Evolutionary conservation across 2,888 invertebrate genomes (phyloP), one percentile per base, ranked within the genome.

Genomic region (Osmoderma eremita): DNA sequence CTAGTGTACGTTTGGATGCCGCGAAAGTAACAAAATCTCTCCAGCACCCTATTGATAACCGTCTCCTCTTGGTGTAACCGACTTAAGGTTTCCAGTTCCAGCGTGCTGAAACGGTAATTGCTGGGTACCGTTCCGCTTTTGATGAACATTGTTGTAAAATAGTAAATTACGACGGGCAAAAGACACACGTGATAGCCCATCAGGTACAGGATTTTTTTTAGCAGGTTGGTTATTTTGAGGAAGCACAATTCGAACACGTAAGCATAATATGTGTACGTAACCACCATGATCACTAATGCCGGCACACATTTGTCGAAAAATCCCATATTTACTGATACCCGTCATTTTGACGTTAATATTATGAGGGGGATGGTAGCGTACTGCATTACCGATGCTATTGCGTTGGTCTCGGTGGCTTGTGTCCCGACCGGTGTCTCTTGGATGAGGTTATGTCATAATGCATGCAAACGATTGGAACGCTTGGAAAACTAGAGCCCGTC

Each of bases 191-290:
- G 54, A 36, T 63, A 66, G 24, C 54, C 20, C 5, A 66, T 56
- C 30, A 66, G 22, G 39, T 66, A 68, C 20, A 68, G n/a, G 10
- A 41, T 53, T 17, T 49, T 53, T 22, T 66, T 68, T 17, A 65
- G 13, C 15, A 56, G 2, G 4, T 50, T 17, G 4, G 49, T 24
- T 20, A 68, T 62, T 18, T 62, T 68, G 6, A 68, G 15, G 15
- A 66, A 1, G 22, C 68, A 68, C 18, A 68, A 22, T 50, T 68
- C 68, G 24, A 56, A 36, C 4, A 68, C 68, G 62, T 68, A 68
- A 6, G 61, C 63, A 49, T 68, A 68, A 51, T 66, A 68, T 1
- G 56, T 54, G 5, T 50, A 66, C 1, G 63, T 15, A 15, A 66
- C 48, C 12, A 68, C 6, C 30, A 63, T 24, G 4, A 66, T 53